Evolutionary conservation across 2,888 invertebrate species (phyloP).

Genomic region (Diabrotica balteata): DNA sequence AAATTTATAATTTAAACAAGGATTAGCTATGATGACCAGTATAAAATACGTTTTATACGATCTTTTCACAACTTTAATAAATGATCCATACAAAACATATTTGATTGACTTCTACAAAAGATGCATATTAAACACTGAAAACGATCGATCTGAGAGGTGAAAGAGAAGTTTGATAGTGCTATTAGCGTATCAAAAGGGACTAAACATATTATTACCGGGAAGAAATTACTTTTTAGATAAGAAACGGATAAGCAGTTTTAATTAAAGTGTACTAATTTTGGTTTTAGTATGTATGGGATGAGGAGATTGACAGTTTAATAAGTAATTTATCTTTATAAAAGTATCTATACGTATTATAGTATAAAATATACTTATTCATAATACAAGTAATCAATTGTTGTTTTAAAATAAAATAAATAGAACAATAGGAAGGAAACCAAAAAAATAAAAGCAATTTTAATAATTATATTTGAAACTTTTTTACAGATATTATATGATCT

Average conservation of each 20-base stretch:
- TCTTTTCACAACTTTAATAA: background rate
- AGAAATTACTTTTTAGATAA: conserved; percentile 7
- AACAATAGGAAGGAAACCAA: no score
- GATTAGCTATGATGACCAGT: background rate
- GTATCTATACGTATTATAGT: background rate
- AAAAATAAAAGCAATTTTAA: no score
- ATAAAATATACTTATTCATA: no score
- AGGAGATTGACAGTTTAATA: conserved; percentile 5
- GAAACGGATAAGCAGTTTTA: background rate
- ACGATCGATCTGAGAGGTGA: conserved; percentile 4
- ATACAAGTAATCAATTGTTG: no score
- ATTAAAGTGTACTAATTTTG: background rate
- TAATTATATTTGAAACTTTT: no score
- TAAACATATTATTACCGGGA: no score
- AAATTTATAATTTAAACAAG: background rate
- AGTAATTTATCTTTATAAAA: background rate
- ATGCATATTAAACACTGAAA: background rate
- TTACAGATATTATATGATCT: no score
- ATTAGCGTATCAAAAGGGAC: conserved; percentile 10
- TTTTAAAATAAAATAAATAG: no score
- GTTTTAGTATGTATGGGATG: background rate
- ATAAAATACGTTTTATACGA: background rate
- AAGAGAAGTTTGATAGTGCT: conserved; percentile 7
- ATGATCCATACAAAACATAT: conserved; percentile 1
- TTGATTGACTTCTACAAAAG: conserved; percentile 5